Conservation (phyloP, 1,140 invertebrate species). For the Phymorhynchus buccinoides region DNA sequence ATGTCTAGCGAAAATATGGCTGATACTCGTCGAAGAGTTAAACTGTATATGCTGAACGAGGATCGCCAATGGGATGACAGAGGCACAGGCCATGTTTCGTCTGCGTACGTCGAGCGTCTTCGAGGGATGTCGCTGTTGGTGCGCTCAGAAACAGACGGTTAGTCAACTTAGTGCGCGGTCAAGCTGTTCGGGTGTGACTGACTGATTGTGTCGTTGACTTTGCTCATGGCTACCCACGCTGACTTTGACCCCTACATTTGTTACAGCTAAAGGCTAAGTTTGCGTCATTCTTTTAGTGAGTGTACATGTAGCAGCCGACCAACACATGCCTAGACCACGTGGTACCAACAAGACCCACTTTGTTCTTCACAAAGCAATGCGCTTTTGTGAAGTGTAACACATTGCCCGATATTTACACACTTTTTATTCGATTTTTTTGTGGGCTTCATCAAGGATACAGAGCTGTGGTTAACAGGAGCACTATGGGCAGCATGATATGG, state of each 20-base stretch:
- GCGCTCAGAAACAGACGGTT: constrained; percentile 93
- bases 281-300: neutral
- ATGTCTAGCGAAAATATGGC: constrained; percentile 53
- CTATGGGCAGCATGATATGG: too few relatives aligned
- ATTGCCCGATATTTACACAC: too few relatives aligned
- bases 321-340: neutral
- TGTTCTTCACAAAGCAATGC: too few relatives aligned
- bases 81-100: constrained; percentile 97
- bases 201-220: constrained; percentile 4
- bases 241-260: neutral
- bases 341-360: neutral
- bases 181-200: constrained; percentile 6
- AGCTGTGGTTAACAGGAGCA: too few relatives aligned
- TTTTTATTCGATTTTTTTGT: too few relatives aligned
- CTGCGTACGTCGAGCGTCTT: constrained; percentile 92
- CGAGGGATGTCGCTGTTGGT: constrained; percentile 96
- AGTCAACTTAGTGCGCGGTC: constrained; percentile 56
- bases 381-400: too few relatives aligned
- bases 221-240: neutral
- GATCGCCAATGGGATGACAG: constrained; percentile 98
- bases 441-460: too few relatives aligned
- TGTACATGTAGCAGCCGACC: neutral
- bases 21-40: constrained; percentile 81
- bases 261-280: neutral
- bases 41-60: constrained; percentile 97